Base-by-base conservation (phyloP, 2,888 invertebrate genomes). In the Hypena proboscidalis region DNA sequence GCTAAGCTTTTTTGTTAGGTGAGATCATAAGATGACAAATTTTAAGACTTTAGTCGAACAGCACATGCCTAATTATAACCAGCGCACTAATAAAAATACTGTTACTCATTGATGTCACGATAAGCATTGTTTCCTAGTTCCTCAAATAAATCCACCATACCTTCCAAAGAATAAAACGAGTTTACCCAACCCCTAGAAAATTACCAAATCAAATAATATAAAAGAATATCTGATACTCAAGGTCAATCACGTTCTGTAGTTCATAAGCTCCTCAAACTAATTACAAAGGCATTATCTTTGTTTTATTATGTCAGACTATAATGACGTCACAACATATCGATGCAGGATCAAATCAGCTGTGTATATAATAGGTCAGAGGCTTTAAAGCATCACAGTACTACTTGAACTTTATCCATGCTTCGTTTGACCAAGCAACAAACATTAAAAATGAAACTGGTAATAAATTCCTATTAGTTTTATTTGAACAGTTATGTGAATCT, bases 381-480 rank as follows among this genome's bases (percentile, higher is more conserved):
- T 56, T 56, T 52, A 9, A 60, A 74, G 67, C 74, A 66, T 67
- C 76, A 75, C 76, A 78, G 76, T 79, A 54, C 63, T 40, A 46
- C 44, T 61, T 50, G 52, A 70, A 68, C 74, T 58, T 79, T 72
- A 70, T 65, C 66, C 72, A 30, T 34, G 67, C 43, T 45, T 48
- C 27, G 41, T 42, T 37, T 51, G 38, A 34, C 47, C 45, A 47
- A 48, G 49, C 44, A 45, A 50, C 38, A 50, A 38, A 50, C 63
- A 85, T n/a, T n/a, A n/a, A n/a, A 78, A 64, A 90, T 90, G 89
- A 88, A 88, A 82, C 80, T 88, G 87, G 89, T 90, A 90, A 86
- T 54, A n/a, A n/a, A n/a, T n/a, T n/a, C n/a, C n/a, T n/a, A n/a
- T n/a, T n/a, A n/a, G n/a, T n/a, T n/a, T n/a, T n/a, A n/a, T n/a